A percentile compares a stretch with the other conserved stretches of the same genome.
Evolutionary conservation across 2,113 vertebrate genomes (phyloP).

Genomic region (Clarias macrocephalus): DNA sequence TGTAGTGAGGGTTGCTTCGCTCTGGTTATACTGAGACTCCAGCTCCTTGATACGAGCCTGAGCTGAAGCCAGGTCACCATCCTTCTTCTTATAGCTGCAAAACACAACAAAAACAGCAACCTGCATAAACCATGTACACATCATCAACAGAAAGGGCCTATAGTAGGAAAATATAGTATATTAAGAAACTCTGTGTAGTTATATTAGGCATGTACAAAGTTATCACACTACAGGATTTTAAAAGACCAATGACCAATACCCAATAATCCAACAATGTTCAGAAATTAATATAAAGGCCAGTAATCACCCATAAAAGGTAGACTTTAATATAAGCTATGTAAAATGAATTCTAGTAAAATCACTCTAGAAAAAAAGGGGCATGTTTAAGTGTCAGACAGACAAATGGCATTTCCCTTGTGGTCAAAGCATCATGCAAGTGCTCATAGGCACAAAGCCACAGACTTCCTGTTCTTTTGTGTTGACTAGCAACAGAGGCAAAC

Average conservation of each 20-base stretch:
- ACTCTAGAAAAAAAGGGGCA: neutral
- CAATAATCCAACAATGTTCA: too few species aligned
- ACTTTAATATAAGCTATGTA: neutral
- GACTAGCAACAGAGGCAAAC: conserved; percentile 46
- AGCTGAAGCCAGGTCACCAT: conserved; percentile 80
- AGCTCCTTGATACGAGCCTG: conserved; percentile 82
- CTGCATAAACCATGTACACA: neutral
- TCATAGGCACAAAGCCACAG: conserved; percentile 28
- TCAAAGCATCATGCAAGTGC: conserved; percentile 6
- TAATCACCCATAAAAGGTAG: neutral
- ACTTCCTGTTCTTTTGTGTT: conserved; percentile 40
- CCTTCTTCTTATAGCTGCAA: conserved; percentile 88
- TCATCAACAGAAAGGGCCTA: neutral
- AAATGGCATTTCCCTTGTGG: conserved; percentile 32
- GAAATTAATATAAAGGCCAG: too few species aligned
- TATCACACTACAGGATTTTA: neutral
- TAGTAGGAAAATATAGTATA: neutral
- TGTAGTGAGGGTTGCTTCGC: conserved; percentile 81
- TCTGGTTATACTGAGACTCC: conserved; percentile 85
- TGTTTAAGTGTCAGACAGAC: neutral
- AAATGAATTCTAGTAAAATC: neutral
- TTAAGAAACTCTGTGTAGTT: neutral
- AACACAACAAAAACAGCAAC: neutral
- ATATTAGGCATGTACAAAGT: neutral
- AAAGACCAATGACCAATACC: neutral